Percentiles rank a stretch among this genome's conserved stretches.
Conservation (phyloP, 2,888 invertebrate genomes). For the Synanthedon myopaeformis region DNA sequence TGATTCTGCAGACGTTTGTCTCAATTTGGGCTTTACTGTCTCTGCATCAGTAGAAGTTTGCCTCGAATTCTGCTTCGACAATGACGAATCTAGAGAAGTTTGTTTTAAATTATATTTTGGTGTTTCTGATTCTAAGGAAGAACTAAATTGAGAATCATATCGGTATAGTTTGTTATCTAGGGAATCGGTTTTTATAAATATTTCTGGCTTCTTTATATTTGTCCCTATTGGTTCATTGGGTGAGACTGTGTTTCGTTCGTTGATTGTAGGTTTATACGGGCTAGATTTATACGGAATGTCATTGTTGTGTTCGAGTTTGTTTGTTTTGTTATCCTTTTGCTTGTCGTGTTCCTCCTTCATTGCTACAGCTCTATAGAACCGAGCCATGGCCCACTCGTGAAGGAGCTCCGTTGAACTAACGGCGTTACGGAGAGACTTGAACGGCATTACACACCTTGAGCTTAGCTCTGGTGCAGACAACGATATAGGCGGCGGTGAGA, state of each 20-base stretch:
- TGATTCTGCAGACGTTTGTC: constrained; percentile 35
- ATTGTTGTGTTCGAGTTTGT: constrained; percentile 18
- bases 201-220: constrained; percentile 26
- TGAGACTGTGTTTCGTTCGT: not conserved
- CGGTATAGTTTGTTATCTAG: constrained; percentile 36
- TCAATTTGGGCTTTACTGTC: constrained; percentile 26
- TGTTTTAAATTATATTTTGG: constrained; percentile 54
- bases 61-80: constrained; percentile 27
- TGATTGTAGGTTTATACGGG: not conserved
- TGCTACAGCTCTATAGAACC: constrained; percentile 82
- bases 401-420: constrained; percentile 86
- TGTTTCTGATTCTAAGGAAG: constrained; percentile 35
- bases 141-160: constrained; percentile 23
- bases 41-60: constrained; percentile 38
- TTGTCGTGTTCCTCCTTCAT: constrained; percentile 76
- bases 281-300: constrained; percentile 47
- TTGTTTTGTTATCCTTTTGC: constrained; percentile 24
- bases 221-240: not conserved
- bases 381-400: constrained; percentile 84
- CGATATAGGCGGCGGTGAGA: constrained; percentile 83
- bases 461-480: constrained; percentile 85
- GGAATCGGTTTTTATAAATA: constrained; percentile 43
- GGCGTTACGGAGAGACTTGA: constrained; percentile 76
- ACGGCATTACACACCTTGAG: constrained; percentile 51
- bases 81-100: constrained; percentile 37